Percentiles rank a stretch among this genome's conserved stretches.
Evolutionary conservation across 1,140 invertebrate genomes (phyloP).

Genomic region (Scaptomyza hsui): DNA sequence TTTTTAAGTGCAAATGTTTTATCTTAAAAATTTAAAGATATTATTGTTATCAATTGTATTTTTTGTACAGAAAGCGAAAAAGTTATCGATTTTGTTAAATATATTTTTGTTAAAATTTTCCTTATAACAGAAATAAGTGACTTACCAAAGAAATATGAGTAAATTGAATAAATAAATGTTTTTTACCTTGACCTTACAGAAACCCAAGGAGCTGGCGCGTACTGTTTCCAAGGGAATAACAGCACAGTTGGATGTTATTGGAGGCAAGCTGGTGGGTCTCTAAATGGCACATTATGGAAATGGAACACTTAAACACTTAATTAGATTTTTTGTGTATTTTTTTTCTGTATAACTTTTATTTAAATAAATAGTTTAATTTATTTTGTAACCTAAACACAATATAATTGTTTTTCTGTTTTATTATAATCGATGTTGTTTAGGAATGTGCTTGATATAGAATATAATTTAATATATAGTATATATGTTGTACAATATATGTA

Average conservation of each 20-base stretch:
- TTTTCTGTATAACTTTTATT: slow-evolving; percentile 46
- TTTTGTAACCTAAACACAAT: slow-evolving; percentile 71
- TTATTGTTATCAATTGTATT: too few relatives aligned
- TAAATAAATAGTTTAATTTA: slow-evolving; percentile 82
- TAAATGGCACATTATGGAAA: slow-evolving; percentile 22
- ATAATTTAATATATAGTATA: slow-evolving; percentile 54
- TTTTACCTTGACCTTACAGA: slow-evolving; percentile 62
- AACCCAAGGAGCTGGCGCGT: slow-evolving; percentile 84
- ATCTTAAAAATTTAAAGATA: too few relatives aligned
- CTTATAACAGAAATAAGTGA: too few relatives aligned
- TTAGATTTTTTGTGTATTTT: slow-evolving; percentile 11
- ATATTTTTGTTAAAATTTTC: too few relatives aligned
- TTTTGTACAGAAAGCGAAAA: too few relatives aligned
- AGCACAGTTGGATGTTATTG: slow-evolving; percentile 85
- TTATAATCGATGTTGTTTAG: slow-evolving; percentile 46
- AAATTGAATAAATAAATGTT: too few relatives aligned
- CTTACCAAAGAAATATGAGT: too few relatives aligned
- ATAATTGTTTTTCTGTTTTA: slow-evolving; percentile 46
- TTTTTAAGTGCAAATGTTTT: too few relatives aligned
- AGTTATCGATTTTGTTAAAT: too few relatives aligned
- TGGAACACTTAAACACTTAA: slow-evolving; percentile 1
- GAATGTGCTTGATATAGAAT: slow-evolving; percentile 70
- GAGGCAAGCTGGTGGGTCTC: slow-evolving; percentile 85
- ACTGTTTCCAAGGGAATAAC: slow-evolving; percentile 85
- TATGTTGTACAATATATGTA: slow-evolving; percentile 33